Evolutionary conservation across 2,113 vertebrate species (phyloP), one percentile per base, ranked within the genome.

Genomic region (Aphyosemion australe): DNA sequence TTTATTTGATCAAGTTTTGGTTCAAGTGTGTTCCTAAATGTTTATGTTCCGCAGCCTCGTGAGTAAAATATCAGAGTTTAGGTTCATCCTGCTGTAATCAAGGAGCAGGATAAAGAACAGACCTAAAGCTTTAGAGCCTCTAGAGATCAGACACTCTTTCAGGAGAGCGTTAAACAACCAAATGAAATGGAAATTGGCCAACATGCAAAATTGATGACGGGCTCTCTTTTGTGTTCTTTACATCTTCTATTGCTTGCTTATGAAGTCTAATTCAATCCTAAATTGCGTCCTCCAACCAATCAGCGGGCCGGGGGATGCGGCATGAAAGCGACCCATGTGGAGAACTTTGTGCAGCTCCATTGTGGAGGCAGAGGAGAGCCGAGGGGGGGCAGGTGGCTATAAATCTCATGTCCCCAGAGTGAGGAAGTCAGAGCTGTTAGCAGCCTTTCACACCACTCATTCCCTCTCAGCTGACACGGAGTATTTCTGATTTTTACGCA

Each of bases 221-320:
- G 85, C 87, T 81, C 83, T 89, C 91, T 90, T 96, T 97, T 97
- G 95, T 95, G 86, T 81, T 79, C 77, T 49, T 81, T 79, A 92
- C 92, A 93, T 95, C 95, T 95, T 95, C 92, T 81, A 78, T 87
- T 79, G 89, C 92, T 91, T 93, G 93, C 94, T 96, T 95, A 95
- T 96, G 94, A 96, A 95, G 95, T 94, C 94, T 96, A 96, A 98
- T 98, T 95, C 95, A 96, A 97, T 97, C 96, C 95, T 95, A 96
- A 96, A 96, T 95, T 95, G 95, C 92, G 82, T 90, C 68, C 59
- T 51, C 80, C 84, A 83, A 90, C 96, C 96, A 98, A 98, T 98
- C 93, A 91, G 93, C 84, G 65, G 56, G 84, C 92, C 78, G 78
- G 73, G 76, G 86, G 90, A 85, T 77, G 84, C 74, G 56, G 87